These are phyloP conservation scores for Melanophora roralis DNA, from an alignment of 2,888 invertebrate genomes.

Conservation along the genomic window DNA sequence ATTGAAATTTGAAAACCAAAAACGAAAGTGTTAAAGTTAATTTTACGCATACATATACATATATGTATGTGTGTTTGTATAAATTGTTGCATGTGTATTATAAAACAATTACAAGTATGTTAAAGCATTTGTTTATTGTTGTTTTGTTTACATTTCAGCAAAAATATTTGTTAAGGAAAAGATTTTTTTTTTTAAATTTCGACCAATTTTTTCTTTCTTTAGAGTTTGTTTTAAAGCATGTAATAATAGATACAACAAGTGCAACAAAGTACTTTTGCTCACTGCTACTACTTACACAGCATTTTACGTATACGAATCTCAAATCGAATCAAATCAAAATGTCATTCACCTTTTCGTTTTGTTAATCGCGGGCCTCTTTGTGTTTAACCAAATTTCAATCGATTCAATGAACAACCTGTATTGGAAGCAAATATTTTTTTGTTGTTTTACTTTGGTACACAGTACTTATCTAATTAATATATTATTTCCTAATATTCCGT, in stretches of 20 bases:
- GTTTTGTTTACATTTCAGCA: constrained; percentile 48
- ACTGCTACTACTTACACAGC: constrained; percentile 4
- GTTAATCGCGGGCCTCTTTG: neutral
- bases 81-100: no score
- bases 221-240: constrained; percentile 36
- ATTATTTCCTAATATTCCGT: constrained; percentile 14
- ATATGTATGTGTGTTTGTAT: neutral
- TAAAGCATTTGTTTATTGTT: constrained; percentile 26
- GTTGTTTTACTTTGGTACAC: neutral
- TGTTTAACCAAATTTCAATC: constrained; percentile 1
- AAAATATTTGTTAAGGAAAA: constrained; percentile 35
- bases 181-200: neutral
- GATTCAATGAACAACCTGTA: constrained; percentile 26
- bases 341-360: constrained; percentile 66
- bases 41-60: no score
- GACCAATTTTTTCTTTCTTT: constrained; percentile 34
- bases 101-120: constrained; percentile 21
- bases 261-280: constrained; percentile 4
- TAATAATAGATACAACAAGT: constrained; percentile 47
- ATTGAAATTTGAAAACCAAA: constrained; percentile 35
- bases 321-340: constrained; percentile 64
- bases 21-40: constrained; percentile 50
- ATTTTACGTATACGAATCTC: constrained; percentile 35
- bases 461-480: constrained; percentile 23
- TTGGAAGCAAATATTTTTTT: neutral